Percentiles rank a stretch among this genome's conserved stretches.
These are phyloP conservation scores for Cavia porcellus DNA, from an alignment of 2,113 vertebrate species.

Conservation along the genomic window DNA sequence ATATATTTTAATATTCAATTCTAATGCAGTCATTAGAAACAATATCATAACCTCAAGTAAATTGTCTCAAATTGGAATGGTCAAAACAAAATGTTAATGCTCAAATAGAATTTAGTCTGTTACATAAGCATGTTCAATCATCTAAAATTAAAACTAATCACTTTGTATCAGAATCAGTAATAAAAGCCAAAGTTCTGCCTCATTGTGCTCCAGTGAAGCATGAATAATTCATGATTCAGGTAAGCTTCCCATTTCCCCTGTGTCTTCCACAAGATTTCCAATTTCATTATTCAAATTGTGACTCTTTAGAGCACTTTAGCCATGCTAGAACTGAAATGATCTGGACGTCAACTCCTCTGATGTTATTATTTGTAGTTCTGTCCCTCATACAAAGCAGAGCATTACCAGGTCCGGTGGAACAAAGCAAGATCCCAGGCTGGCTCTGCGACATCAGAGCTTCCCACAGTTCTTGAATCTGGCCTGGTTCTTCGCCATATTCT, in stretches of 20 bases:
- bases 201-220: constrained; percentile 58
- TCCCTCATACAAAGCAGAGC: background rate
- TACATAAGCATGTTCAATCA: constrained; percentile 74
- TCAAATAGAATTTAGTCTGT: constrained; percentile 74
- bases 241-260: constrained; percentile 61
- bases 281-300: constrained; percentile 67
- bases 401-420: background rate
- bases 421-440: background rate
- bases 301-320: constrained; percentile 56
- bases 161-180: constrained; percentile 59
- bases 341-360: background rate
- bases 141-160: constrained; percentile 81
- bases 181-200: constrained; percentile 69
- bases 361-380: background rate
- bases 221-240: constrained; percentile 76
- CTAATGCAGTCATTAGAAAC: constrained; percentile 72
- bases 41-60: constrained; percentile 75
- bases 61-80: constrained; percentile 72
- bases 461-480: background rate
- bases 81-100: constrained; percentile 79
- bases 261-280: constrained; percentile 56
- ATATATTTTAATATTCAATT: constrained; percentile 76
- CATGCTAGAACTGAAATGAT: constrained; percentile 8
- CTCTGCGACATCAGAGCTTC: background rate
- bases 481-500: background rate